Base-by-base conservation (phyloP, 2,113 vertebrate species). In the Upupa epops region DNA sequence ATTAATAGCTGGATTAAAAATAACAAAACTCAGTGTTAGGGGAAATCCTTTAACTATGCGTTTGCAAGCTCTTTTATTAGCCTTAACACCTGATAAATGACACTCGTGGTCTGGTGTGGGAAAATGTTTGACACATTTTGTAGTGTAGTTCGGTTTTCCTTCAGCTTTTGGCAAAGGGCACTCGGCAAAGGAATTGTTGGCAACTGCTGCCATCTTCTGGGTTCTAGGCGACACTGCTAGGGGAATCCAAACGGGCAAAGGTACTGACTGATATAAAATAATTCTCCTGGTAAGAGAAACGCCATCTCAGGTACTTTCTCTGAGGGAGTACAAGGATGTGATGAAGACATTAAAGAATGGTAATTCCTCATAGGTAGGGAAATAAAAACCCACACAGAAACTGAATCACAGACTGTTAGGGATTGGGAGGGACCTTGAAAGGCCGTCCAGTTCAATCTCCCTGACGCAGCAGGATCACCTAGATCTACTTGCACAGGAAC, bases 1-100 rank as follows among this genome's bases (percentile, higher is more conserved):
- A 84, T 94, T 97, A 95, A 98, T 54, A 94, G 91, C 98, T 99
- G 97, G 36, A 94, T 94, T 82, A 63, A 96, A 42, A 74, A 93
- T 32, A 75, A 82, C 70, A 40, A 24, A 84, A 73, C 73, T 83
- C 22, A 54, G 13, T 29, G 28, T 97, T 92, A 94, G 17, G 46
- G 32, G 28, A 90, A 94, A 83, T 81, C 79, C 14, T 72, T 36
- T 21, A 54, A 69, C 8, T 7, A 37, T 13, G 3, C 13, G 36
- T 72, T 61, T 70, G 17, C 1, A 65, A 51, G 8, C 48, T 82
- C 25, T 70, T 56, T 75, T 70, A 55, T 21, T 24, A 89, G 5
- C 17, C 8, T 34, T 48, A 40, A 85, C 76, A 86, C 5, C 2
- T 58, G 49, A n/a, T 49, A 64, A 36, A 54, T 84, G 46, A n/a